Conservation (phyloP, 2,113 vertebrate species). For the Engystomops pustulosus region DNA sequence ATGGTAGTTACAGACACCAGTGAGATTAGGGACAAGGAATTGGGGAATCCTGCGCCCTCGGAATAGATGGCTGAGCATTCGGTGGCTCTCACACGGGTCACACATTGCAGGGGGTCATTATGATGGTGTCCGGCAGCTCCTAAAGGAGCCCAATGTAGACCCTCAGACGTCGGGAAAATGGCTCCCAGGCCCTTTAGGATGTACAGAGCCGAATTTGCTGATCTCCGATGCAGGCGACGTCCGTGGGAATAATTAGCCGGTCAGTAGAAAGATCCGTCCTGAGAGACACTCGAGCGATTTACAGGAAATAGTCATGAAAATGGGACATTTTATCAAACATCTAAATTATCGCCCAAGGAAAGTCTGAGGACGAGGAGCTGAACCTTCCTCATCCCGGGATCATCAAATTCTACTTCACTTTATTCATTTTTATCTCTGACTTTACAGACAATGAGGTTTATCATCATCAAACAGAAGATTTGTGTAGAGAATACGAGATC, state of each 20-base stretch:
- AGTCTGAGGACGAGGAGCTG: neutral
- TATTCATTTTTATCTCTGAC: conserved; percentile 34
- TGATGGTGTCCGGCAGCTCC: neutral
- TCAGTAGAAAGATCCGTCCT: neutral
- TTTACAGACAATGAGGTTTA: conserved; percentile 33
- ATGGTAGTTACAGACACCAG: too few relatives aligned
- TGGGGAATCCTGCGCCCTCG: neutral
- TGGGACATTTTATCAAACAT: conserved; percentile 33
- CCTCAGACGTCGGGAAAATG: too few relatives aligned
- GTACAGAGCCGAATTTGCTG: neutral
- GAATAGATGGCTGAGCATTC: neutral
- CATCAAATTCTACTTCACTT: conserved; percentile 13
- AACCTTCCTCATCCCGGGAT: neutral
- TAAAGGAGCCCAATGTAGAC: too few relatives aligned
- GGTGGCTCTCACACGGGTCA: neutral
- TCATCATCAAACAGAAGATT: conserved; percentile 29
- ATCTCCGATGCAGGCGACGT: too few relatives aligned
- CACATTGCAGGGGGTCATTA: neutral
- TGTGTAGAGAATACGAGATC: conserved; percentile 11
- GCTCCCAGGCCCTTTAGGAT: neutral
- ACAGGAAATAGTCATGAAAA: conserved; percentile 14
- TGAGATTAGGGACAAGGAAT: too few relatives aligned
- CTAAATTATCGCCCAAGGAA: conserved; percentile 28
- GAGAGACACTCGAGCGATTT: conserved; percentile 10
- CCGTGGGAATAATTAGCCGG: neutral